These are phyloP conservation scores for Chironomus tepperi DNA, from an alignment of 1,140 invertebrate genomes.

Conservation along the genomic window DNA sequence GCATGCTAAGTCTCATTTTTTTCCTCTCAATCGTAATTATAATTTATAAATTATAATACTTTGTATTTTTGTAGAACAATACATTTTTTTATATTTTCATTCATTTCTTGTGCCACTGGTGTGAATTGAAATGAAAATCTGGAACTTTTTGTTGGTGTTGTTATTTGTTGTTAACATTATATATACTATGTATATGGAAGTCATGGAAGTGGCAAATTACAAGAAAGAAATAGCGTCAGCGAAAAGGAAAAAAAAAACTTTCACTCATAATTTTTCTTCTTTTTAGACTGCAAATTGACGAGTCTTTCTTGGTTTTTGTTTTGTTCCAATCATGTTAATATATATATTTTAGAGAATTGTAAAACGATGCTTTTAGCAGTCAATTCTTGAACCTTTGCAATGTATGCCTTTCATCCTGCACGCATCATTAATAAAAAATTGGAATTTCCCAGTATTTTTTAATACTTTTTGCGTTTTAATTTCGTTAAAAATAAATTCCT, in stretches of 20 bases:
- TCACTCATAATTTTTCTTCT: conserved; percentile 20
- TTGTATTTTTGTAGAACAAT: too few species aligned
- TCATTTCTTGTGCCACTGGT: not conserved
- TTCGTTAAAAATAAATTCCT: too few species aligned
- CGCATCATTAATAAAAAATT: too few species aligned
- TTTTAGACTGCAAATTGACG: not conserved
- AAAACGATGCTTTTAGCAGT: too few species aligned
- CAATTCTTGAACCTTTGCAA: too few species aligned
- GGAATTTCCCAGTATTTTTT: too few species aligned
- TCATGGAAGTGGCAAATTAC: conserved; percentile 10
- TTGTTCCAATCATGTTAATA: too few species aligned
- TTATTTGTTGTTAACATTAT: not conserved
- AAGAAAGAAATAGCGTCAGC: not conserved
- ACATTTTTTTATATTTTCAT: not conserved
- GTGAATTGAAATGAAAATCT: conserved; percentile 22
- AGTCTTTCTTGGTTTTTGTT: not conserved
- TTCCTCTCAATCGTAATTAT: not conserved
- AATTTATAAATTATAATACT: not conserved
- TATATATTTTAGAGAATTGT: too few species aligned
- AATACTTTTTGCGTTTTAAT: too few species aligned
- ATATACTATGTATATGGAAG: not conserved
- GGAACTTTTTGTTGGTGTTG: not conserved
- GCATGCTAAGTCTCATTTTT: not conserved
- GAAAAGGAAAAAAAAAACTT: conserved; percentile 19
- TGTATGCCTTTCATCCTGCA: too few species aligned